phyloP scores from a whole-genome alignment of 2,888 invertebrate species.

The Ichneumoninae sp. region DNA sequence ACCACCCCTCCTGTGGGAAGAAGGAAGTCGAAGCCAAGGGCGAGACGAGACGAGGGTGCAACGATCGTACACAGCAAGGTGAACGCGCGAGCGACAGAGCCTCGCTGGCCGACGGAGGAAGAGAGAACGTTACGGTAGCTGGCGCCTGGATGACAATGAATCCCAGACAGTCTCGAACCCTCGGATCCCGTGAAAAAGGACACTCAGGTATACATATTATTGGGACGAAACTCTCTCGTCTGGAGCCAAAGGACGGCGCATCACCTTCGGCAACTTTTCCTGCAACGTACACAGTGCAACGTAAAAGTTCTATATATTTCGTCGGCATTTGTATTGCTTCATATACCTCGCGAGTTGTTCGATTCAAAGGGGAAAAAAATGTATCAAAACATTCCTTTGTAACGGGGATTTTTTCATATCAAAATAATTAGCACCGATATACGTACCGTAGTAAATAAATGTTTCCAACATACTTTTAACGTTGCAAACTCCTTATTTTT shows the following conservation, averaged over 20 bases:
- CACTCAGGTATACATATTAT: slow-evolving; percentile 72
- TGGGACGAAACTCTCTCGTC: slow-evolving; percentile 32
- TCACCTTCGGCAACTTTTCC: slow-evolving; percentile 30
- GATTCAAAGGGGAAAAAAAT: slow-evolving; percentile 20
- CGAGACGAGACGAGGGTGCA: slow-evolving; percentile 55
- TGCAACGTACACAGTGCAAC: slow-evolving; percentile 12
- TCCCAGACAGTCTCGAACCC: slow-evolving; percentile 70
- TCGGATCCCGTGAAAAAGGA: slow-evolving; percentile 70
- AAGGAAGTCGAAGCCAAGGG: slow-evolving; percentile 56
- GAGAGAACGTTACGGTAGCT: slow-evolving; percentile 69
- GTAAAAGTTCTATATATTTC: slow-evolving; percentile 10
- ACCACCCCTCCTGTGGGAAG: slow-evolving; percentile 29
- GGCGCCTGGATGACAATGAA: slow-evolving; percentile 77
- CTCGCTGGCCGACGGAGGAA: slow-evolving; percentile 25
- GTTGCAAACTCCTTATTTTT: not conserved
- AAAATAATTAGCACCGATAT: not conserved
- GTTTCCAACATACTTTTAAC: not conserved
- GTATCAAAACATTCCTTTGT: slow-evolving; percentile 18
- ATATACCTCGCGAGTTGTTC: not conserved
- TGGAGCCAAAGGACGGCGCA: slow-evolving; percentile 18
- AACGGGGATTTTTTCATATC: not conserved
- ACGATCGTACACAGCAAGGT: slow-evolving; percentile 6
- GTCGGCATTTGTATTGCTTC: not conserved
- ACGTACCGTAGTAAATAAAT: not conserved
- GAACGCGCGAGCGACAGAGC: slow-evolving; percentile 37